Conservation (phyloP, 2,888 invertebrate species). For the Epirrita christyi region DNA sequence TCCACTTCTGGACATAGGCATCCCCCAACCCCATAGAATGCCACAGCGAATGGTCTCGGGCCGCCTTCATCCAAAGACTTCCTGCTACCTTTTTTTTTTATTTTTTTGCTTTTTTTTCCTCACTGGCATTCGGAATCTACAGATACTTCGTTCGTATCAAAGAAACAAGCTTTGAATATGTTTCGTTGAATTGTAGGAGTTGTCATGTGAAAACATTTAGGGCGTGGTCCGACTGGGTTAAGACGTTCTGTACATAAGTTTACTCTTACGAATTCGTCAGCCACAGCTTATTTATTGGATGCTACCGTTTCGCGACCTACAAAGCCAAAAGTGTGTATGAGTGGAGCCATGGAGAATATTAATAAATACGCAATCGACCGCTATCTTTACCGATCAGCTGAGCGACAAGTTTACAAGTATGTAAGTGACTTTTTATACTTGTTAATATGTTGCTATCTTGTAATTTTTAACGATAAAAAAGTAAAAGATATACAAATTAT, state of each 20-base stretch:
- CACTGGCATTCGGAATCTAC: too few relatives aligned
- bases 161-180: too few relatives aligned
- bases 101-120: too few relatives aligned
- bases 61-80: too few relatives aligned
- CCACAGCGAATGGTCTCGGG: too few relatives aligned
- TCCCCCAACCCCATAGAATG: too few relatives aligned
- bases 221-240: conserved; percentile 46
- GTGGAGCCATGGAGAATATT: conserved; percentile 63
- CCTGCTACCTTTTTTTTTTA: too few relatives aligned
- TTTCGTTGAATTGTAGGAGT: too few relatives aligned
- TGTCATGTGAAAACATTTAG: conserved; percentile 50
- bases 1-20: too few relatives aligned
- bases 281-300: conserved; percentile 60
- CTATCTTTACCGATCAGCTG: conserved; percentile 41
- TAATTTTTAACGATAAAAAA: conserved; percentile 9
- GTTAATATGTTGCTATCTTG: conserved; percentile 16
- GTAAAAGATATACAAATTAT: conserved; percentile 18
- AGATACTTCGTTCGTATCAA: too few relatives aligned
- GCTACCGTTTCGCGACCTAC: conserved; percentile 74
- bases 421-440: not conserved
- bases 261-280: conserved; percentile 61
- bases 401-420: too few relatives aligned
- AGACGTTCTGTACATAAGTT: conserved; percentile 46
- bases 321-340: conserved; percentile 59
- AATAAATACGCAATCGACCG: conserved; percentile 48